Percentiles rank a stretch among this genome's conserved stretches.
These are phyloP conservation scores for Saguinus midas DNA, from an alignment of 2,113 vertebrate genomes.

Conservation along the genomic window DNA sequence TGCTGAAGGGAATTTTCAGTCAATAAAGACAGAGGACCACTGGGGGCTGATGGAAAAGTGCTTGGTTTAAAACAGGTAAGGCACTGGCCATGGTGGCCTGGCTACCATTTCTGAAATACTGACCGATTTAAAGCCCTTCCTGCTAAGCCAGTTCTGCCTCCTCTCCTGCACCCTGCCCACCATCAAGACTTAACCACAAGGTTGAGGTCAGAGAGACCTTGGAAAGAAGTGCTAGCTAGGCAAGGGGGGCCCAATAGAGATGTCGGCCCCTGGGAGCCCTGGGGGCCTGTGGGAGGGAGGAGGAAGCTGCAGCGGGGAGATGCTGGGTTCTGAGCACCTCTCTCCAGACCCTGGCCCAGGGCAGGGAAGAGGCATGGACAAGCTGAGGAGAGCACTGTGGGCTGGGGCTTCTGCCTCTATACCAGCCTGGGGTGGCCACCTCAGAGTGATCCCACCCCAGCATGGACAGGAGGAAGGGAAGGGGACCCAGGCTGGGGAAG, in stretches of 20 bases:
- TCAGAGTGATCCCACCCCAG: neutral
- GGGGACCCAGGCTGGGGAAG: neutral
- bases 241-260: neutral
- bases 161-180: neutral
- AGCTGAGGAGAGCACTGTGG: neutral
- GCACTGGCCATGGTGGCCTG: neutral
- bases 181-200: neutral
- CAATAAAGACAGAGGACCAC: rapidly evolving
- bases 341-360: neutral
- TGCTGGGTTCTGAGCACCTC: rapidly evolving
- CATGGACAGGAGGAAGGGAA: neutral
- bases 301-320: too few species aligned
- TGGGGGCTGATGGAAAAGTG: rapidly evolving
- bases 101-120: neutral
- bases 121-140: too few species aligned
- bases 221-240: too few species aligned
- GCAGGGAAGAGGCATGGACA: rapidly evolving
- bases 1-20: neutral
- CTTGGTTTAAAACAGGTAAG: neutral
- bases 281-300: too few species aligned
- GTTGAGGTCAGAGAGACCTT: neutral
- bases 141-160: neutral
- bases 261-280: neutral
- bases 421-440: rapidly evolving
- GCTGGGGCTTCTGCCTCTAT: neutral